Conservation (phyloP, 2,113 vertebrate species). For the Pogona vitticeps region DNA sequence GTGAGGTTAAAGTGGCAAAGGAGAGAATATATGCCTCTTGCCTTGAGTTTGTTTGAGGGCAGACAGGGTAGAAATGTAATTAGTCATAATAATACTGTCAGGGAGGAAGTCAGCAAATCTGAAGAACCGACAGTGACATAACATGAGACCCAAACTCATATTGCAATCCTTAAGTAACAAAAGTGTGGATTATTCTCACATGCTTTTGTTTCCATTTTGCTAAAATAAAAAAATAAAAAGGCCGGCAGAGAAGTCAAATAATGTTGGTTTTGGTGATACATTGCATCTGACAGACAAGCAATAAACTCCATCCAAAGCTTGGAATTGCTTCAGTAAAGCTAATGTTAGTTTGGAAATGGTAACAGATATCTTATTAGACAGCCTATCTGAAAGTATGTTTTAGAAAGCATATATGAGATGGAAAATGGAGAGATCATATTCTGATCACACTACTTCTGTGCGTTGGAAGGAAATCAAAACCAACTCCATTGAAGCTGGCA, state of each 20-base stretch:
- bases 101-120: background rate
- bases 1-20: background rate
- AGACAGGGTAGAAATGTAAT: background rate
- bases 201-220: background rate
- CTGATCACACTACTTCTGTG: background rate
- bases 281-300: background rate
- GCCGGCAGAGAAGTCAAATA: background rate
- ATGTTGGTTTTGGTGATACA: background rate
- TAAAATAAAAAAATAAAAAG: no score
- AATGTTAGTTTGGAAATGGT: constrained; percentile 2
- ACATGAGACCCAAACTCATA: background rate
- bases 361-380: background rate
- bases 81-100: background rate
- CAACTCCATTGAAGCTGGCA: background rate
- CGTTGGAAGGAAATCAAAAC: background rate
- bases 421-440: background rate
- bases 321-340: background rate
- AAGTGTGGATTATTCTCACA: background rate
- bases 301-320: constrained; percentile 23
- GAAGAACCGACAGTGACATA: background rate
- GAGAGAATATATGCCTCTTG: background rate
- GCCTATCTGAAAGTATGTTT: background rate
- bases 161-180: background rate
- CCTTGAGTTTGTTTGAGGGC: background rate
- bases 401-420: background rate